These are phyloP conservation scores for Urophycis tenuis DNA, from an alignment of 2,797 vertebrate genomes.

Conservation along the genomic window DNA sequence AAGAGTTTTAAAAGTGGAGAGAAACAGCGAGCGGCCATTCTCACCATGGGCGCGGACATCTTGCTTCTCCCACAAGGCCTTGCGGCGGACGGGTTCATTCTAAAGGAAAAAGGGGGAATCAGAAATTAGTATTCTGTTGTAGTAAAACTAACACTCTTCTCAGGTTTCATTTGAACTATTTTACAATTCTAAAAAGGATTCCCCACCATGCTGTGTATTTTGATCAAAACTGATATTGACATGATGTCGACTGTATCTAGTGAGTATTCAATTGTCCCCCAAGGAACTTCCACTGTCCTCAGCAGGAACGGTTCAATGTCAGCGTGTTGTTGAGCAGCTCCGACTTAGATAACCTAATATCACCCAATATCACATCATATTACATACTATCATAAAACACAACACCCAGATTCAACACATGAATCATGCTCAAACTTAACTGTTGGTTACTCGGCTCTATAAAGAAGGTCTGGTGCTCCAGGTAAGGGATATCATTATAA, in stretches of 20 bases:
- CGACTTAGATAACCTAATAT: not conserved
- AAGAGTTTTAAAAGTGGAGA: not conserved
- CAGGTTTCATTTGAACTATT: not conserved
- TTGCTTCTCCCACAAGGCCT: constrained; percentile 1
- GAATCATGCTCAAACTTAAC: not conserved
- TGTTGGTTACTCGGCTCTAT: not conserved
- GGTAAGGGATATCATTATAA: not conserved
- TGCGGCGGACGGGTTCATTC: not conserved
- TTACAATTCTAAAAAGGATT: not conserved
- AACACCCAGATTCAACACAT: not conserved
- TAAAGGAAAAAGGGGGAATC: not conserved
- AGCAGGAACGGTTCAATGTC: not conserved
- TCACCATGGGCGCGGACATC: not conserved
- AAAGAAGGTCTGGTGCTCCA: not conserved
- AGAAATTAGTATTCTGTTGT: not conserved
- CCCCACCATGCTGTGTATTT: not conserved
- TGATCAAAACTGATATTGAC: not conserved
- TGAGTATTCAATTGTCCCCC: not conserved
- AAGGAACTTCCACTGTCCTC: not conserved
- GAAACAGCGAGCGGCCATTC: not conserved
- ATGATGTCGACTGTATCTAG: not conserved
- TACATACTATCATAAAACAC: not conserved
- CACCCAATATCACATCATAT: not conserved
- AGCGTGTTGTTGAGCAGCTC: constrained; percentile 1
- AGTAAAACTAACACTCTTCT: not conserved